Conservation (phyloP, 2,888 invertebrate genomes). For the Phlogophora meticulosa region DNA sequence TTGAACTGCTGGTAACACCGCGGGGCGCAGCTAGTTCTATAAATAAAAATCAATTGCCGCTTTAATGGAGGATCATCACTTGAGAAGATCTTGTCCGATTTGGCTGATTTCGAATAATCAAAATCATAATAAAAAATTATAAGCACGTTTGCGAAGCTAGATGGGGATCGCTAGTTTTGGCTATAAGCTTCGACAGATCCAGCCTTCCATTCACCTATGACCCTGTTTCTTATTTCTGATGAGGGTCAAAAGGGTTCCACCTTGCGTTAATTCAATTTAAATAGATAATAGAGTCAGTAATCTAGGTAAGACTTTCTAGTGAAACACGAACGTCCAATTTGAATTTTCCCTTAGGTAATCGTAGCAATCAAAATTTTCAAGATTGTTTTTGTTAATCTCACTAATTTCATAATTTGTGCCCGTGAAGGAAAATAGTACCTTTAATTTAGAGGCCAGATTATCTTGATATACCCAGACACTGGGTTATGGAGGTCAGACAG, state of each 20-base stretch:
- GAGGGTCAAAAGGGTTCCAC: not conserved
- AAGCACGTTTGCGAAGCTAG: too few species aligned
- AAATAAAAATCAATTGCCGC: too few species aligned
- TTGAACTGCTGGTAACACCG: too few species aligned
- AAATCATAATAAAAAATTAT: too few species aligned
- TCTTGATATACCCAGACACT: not conserved
- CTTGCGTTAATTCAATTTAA: constrained; percentile 18
- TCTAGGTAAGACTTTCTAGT: constrained; percentile 20
- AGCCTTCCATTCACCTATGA: not conserved
- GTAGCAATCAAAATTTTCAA: constrained; percentile 34
- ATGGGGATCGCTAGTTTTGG: too few species aligned
- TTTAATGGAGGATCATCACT: too few species aligned
- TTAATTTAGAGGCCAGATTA: not conserved
- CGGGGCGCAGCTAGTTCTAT: too few species aligned
- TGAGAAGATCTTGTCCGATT: too few species aligned
- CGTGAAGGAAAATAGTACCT: constrained; percentile 23
- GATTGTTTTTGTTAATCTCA: constrained; percentile 22
- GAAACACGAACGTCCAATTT: constrained; percentile 17
- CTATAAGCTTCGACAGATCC: too few species aligned
- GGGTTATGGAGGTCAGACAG: too few species aligned
- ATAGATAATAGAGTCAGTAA: constrained; percentile 19
- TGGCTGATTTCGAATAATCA: too few species aligned
- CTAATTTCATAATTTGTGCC: constrained; percentile 16
- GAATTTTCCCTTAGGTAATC: constrained; percentile 29
- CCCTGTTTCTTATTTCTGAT: not conserved